Conservation (phyloP, 2,113 vertebrate species). For the Corythornis madagascariensis region DNA sequence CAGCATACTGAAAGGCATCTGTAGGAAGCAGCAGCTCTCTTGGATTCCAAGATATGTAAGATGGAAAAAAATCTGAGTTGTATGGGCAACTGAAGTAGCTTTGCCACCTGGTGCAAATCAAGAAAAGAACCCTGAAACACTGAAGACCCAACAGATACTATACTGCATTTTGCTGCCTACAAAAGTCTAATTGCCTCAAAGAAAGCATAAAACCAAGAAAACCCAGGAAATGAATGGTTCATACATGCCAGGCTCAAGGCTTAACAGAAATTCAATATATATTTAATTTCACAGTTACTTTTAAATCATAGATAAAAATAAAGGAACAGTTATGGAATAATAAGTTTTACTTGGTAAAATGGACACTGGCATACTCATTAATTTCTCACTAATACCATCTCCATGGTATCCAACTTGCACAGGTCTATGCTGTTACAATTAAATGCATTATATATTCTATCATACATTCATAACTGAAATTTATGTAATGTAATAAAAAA, state of each 20-base stretch:
- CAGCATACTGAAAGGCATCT: constrained; percentile 64
- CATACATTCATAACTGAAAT: background rate
- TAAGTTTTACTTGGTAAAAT: background rate
- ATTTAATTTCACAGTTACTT: background rate
- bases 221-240: background rate
- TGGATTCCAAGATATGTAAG: constrained; percentile 61
- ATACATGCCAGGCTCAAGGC: background rate
- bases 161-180: constrained; percentile 32
- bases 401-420: background rate
- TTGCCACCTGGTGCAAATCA: constrained; percentile 67
- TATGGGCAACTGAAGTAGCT: constrained; percentile 61
- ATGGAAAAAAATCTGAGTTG: constrained; percentile 64
- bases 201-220: background rate
- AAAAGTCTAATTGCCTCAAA: background rate
- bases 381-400: background rate
- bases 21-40: constrained; percentile 59
- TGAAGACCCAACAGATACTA: constrained; percentile 14
- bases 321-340: too few species aligned
- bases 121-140: constrained; percentile 68
- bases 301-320: too few species aligned
- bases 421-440: background rate
- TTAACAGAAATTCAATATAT: background rate
- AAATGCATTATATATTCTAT: background rate
- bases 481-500: too few species aligned
- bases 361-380: background rate